These are phyloP conservation scores for Nyctibius bracteatus DNA, from an alignment of 2,113 vertebrate genomes.

Conservation along the genomic window DNA sequence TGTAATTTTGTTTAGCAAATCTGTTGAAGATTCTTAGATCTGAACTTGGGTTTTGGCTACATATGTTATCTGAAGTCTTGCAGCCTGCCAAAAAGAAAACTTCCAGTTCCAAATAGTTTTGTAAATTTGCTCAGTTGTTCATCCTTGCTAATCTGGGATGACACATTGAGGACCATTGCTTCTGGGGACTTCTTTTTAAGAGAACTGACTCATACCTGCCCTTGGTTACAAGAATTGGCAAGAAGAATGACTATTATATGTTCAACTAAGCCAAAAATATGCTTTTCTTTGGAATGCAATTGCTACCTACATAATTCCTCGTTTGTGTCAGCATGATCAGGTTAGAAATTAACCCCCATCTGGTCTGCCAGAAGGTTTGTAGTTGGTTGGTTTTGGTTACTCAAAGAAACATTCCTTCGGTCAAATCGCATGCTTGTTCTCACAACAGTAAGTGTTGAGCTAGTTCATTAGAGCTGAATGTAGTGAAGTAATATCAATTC, in stretches of 20 bases:
- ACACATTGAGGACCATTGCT: not conserved
- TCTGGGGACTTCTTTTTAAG: not conserved
- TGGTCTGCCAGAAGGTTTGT: not conserved
- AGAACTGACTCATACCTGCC: not conserved
- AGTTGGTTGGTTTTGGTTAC: not conserved
- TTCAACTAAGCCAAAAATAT: not conserved
- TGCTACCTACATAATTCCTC: not conserved
- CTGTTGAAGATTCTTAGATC: not conserved
- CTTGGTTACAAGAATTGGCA: not conserved
- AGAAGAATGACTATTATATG: not conserved
- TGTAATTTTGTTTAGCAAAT: not conserved
- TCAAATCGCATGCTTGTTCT: not conserved
- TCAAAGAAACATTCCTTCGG: not conserved
- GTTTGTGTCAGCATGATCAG: conserved; percentile 1
- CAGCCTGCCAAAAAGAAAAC: not conserved
- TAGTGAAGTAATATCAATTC: not conserved
- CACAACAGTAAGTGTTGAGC: not conserved
- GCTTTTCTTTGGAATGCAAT: not conserved
- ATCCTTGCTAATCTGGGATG: not conserved
- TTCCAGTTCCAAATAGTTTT: not conserved
- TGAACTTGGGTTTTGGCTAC: not conserved
- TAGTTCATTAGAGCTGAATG: not conserved
- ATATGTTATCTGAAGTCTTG: not conserved
- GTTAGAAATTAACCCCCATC: not conserved
- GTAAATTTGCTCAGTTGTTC: not conserved